phyloP scores from a whole-genome alignment of 2,888 invertebrate genomes.

The Fragum whitleyi region DNA sequence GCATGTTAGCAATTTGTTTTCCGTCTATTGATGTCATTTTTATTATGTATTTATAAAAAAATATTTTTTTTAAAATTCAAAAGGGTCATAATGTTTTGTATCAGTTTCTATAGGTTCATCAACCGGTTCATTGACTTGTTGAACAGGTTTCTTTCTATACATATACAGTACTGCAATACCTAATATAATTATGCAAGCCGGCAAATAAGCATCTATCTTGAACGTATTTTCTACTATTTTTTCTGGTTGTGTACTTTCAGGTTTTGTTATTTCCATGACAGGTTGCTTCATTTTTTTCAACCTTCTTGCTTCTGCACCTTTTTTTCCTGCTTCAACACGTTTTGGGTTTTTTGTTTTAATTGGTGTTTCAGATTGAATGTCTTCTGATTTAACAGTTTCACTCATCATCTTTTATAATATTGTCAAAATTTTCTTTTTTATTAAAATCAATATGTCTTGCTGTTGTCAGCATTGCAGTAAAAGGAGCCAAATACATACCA shows the following conservation, averaged over 20 bases:
- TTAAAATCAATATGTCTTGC: constrained; percentile 31
- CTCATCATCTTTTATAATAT: constrained; percentile 35
- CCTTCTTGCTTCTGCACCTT: constrained; percentile 48
- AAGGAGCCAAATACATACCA: constrained; percentile 45
- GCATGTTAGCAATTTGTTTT: constrained; percentile 44
- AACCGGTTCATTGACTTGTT: constrained; percentile 9
- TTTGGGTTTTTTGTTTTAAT: constrained; percentile 32
- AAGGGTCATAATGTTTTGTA: constrained; percentile 38
- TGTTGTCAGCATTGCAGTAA: constrained; percentile 42
- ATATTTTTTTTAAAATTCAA: constrained; percentile 34
- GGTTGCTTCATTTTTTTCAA: constrained; percentile 16
- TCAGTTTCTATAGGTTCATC: constrained; percentile 16
- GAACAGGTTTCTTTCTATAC: constrained; percentile 35
- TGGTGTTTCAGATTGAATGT: background rate
- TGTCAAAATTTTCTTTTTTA: constrained; percentile 26
- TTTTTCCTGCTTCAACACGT: constrained; percentile 43
- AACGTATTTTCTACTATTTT: background rate
- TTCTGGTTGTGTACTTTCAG: constrained; percentile 18
- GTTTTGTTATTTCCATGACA: constrained; percentile 29
- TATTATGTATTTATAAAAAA: constrained; percentile 15
- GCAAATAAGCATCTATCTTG: constrained; percentile 39
- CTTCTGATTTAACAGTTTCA: constrained; percentile 28
- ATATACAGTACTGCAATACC: constrained; percentile 31
- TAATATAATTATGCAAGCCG: constrained; percentile 29
- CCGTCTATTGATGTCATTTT: constrained; percentile 23